Conservation (phyloP, 1,140 invertebrate genomes). For the Aricia agestis region DNA sequence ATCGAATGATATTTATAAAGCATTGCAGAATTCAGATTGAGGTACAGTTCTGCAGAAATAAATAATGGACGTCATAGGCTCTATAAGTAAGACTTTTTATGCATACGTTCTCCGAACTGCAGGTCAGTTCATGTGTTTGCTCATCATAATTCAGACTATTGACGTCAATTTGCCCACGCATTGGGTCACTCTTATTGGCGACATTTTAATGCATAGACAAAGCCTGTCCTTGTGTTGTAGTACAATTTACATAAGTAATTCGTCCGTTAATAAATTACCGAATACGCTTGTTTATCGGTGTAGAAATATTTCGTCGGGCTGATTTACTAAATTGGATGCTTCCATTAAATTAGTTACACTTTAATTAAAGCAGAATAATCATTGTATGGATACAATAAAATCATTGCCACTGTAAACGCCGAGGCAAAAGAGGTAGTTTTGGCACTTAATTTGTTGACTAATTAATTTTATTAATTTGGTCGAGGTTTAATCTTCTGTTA, state of each 20-base stretch:
- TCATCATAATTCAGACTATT: no score
- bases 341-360: not conserved
- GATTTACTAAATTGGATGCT: not conserved
- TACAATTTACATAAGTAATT: constrained; percentile 3
- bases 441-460: no score
- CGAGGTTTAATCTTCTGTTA: no score
- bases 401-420: not conserved
- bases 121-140: no score
- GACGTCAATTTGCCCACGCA: no score
- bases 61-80: no score
- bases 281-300: not conserved
- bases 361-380: not conserved
- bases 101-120: no score
- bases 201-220: not conserved
- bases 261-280: constrained; percentile 11
- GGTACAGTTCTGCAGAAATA: no score
- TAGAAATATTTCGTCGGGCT: not conserved
- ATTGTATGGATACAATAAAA: not conserved
- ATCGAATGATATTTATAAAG: no score
- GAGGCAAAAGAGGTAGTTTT: not conserved
- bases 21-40: no score
- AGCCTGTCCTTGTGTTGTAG: constrained; percentile 19
- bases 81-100: no score
- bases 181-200: not conserved
- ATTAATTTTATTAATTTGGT: not conserved